A percentile compares a stretch with the other conserved stretches of the same genome.
These are phyloP conservation scores for Rhopalosiphum maidis DNA, from an alignment of 1,140 invertebrate genomes.

Conservation along the genomic window DNA sequence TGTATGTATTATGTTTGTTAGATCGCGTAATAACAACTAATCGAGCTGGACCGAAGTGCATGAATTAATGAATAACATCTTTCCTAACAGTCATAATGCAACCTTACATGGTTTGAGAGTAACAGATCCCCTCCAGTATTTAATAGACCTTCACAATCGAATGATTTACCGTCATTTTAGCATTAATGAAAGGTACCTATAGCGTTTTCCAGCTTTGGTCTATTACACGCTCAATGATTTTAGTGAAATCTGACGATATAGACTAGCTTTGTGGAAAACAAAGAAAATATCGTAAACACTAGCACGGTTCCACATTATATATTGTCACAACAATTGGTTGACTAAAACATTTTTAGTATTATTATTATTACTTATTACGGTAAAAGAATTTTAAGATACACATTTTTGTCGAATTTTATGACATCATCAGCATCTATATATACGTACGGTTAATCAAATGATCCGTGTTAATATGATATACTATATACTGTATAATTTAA, in stretches of 20 bases:
- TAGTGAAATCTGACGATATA: conserved; percentile 48
- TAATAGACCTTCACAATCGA: conserved; percentile 57
- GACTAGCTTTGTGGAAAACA: conserved; percentile 25
- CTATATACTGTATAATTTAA: background rate
- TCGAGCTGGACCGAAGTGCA: background rate
- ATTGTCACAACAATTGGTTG: background rate
- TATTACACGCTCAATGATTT: conserved; percentile 53
- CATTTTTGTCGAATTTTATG: background rate
- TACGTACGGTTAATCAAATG: background rate
- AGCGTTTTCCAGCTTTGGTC: conserved; percentile 53
- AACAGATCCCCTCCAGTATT: conserved; percentile 46
- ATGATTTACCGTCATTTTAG: conserved; percentile 49
- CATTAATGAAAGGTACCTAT: conserved; percentile 40
- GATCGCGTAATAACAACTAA: background rate
- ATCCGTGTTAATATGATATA: background rate
- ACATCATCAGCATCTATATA: background rate
- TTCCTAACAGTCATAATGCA: conserved; percentile 38
- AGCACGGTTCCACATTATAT: background rate
- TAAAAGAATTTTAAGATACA: background rate
- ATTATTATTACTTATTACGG: background rate
- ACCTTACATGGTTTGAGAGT: conserved; percentile 57
- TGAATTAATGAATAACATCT: conserved; percentile 54
- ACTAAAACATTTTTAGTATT: background rate
- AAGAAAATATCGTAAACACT: conserved; percentile 24
- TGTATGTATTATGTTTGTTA: background rate